These are phyloP conservation scores for Hydractinia symbiolongicarpus DNA, from an alignment of 30 jellyfish, hydroid and myxozoan genomes.

Conservation along the genomic window DNA sequence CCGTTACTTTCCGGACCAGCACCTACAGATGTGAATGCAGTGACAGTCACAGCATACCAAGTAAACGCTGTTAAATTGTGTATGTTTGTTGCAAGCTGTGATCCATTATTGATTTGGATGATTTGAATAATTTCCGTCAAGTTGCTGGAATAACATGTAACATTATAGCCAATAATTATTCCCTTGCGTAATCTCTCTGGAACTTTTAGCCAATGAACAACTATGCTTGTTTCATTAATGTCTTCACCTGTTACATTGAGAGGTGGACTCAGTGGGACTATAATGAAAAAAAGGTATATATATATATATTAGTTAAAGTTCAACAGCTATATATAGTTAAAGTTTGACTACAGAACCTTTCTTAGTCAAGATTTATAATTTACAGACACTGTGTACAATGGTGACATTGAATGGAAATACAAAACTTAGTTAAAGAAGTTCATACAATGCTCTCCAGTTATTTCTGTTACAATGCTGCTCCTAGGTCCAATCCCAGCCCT, in stretches of 20 bases:
- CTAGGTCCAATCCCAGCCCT: not conserved
- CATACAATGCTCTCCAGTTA: not conserved
- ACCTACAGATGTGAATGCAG: too few relatives aligned
- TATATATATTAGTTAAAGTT: too few relatives aligned
- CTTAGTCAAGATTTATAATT: not conserved
- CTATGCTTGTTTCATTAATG: slow-evolving; percentile 29
- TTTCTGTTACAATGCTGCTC: not conserved
- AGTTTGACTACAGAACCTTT: not conserved
- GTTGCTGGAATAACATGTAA: not conserved
- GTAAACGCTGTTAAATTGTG: too few relatives aligned
- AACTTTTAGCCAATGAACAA: slow-evolving; percentile 44
- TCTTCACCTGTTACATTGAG: slow-evolving; percentile 36
- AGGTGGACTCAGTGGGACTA: slow-evolving; percentile 52
- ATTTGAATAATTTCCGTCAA: too few relatives aligned
- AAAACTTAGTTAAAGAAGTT: not conserved
- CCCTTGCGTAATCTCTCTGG: slow-evolving; percentile 37
- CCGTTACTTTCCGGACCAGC: too few relatives aligned
- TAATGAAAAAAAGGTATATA: not conserved
- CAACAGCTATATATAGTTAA: not conserved
- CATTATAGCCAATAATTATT: slow-evolving; percentile 35
- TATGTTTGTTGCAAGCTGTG: too few relatives aligned
- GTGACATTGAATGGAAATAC: not conserved
- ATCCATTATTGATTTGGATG: too few relatives aligned
- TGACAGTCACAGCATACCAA: too few relatives aligned
- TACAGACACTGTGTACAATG: too few relatives aligned